phyloP scores from a whole-genome alignment of 1,140 invertebrate species.

The Pseudobourletiella spinata region DNA sequence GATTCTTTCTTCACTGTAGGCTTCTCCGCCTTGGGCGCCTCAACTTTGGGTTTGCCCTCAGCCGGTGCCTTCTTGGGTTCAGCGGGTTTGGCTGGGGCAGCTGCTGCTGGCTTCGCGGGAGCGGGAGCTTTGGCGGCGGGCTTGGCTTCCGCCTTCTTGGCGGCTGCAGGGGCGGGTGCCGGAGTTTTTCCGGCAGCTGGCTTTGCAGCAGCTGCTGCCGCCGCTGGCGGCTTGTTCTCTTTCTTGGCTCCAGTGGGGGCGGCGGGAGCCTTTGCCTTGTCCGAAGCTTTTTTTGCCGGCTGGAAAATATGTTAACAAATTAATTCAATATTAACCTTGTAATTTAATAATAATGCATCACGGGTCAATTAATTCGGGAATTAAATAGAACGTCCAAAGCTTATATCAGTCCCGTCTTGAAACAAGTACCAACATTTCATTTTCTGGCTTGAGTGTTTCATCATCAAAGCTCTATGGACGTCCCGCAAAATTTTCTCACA shows the following conservation, averaged over 20 bases:
- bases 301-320: not conserved
- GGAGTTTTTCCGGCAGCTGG: constrained; percentile 20
- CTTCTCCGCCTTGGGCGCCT: constrained; percentile 20
- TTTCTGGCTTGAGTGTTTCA: not conserved
- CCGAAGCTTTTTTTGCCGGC: too few relatives aligned
- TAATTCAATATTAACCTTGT: not conserved
- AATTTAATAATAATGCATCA: too few relatives aligned
- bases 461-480: not conserved
- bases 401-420: constrained; percentile 13
- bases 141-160: constrained; percentile 18
- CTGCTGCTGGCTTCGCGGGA: constrained; percentile 13
- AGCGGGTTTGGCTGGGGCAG: constrained; percentile 10
- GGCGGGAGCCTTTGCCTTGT: constrained; percentile 27
- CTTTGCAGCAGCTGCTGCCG: constrained; percentile 29
- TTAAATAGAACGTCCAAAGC: too few relatives aligned
- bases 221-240: constrained; percentile 26
- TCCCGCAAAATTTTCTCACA: too few relatives aligned
- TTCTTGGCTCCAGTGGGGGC: constrained; percentile 16
- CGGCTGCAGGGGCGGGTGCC: constrained; percentile 19
- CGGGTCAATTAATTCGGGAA: too few relatives aligned
- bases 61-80: constrained; percentile 16
- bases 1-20: constrained; percentile 14
- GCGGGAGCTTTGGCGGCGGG: constrained; percentile 11
- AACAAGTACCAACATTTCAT: constrained; percentile 5
- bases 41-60: not conserved